Evolutionary conservation across 2,113 vertebrate species (phyloP).

Genomic region (pig (Sus scrofa)): T2T-Sscrofa CM000827.6:105740001-105740500

Average conservation of each 20-base stretch:
- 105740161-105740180: too few relatives aligned
- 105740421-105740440: slow-evolving; percentile 35
- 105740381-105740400: not conserved
- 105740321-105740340: slow-evolving; percentile 53
- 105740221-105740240: not conserved
- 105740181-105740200: not conserved
- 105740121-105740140: too few relatives aligned
- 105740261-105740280: slow-evolving; percentile 38
- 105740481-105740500: slow-evolving; percentile 52
- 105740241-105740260: not conserved
- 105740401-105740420: slow-evolving; percentile 75
- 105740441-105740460: slow-evolving; percentile 51
- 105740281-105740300: not conserved
- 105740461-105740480: slow-evolving; percentile 54
- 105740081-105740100: too few relatives aligned
- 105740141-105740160: too few relatives aligned
- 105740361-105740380: slow-evolving; percentile 13
- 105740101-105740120: too few relatives aligned
- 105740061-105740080: too few relatives aligned
- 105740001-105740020: too few relatives aligned
- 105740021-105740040: too few relatives aligned
- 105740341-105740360: not conserved
- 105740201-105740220: not conserved
- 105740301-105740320: slow-evolving; percentile 44
- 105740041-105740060: too few relatives aligned